Percentiles rank a stretch among this genome's conserved stretches.
These are phyloP conservation scores for Nyctibius bracteatus DNA, from an alignment of 2,113 vertebrate genomes.

Conservation along the genomic window DNA sequence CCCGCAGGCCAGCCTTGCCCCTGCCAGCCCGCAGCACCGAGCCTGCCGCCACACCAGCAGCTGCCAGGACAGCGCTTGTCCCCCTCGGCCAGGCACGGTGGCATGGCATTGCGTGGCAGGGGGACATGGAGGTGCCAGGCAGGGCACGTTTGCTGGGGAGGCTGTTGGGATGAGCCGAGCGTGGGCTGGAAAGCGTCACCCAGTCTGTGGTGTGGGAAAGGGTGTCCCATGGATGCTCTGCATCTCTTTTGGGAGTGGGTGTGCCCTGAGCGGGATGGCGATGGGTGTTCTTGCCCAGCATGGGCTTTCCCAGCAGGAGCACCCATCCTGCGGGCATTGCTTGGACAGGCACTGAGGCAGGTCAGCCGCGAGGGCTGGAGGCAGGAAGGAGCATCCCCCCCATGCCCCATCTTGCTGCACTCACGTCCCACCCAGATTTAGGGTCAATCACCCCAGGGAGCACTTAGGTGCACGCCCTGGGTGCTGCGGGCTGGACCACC, in stretches of 20 bases:
- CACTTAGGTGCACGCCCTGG: neutral
- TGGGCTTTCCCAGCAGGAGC: neutral
- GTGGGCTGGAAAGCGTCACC: neutral
- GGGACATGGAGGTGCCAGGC: neutral
- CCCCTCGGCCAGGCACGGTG: neutral
- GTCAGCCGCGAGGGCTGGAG: neutral
- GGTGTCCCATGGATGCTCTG: neutral
- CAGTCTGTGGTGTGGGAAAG: accelerated
- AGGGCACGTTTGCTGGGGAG: accelerated
- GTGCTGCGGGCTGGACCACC: neutral
- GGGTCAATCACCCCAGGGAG: neutral
- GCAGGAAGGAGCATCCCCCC: neutral
- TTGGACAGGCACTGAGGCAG: accelerated
- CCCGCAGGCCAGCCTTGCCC: neutral
- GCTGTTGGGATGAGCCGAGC: neutral
- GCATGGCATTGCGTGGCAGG: accelerated
- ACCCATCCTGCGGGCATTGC: accelerated
- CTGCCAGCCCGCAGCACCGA: neutral
- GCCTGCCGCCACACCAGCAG: accelerated
- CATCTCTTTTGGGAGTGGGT: neutral
- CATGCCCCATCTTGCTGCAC: accelerated
- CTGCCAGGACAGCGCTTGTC: neutral
- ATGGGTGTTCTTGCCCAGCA: accelerated
- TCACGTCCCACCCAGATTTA: neutral
- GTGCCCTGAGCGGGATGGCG: accelerated